Percentiles rank a stretch among this genome's conserved stretches.
These are phyloP conservation scores for Ancistrus triradiatus DNA, from an alignment of 2,113 vertebrate genomes.

Conservation along the genomic window DNA sequence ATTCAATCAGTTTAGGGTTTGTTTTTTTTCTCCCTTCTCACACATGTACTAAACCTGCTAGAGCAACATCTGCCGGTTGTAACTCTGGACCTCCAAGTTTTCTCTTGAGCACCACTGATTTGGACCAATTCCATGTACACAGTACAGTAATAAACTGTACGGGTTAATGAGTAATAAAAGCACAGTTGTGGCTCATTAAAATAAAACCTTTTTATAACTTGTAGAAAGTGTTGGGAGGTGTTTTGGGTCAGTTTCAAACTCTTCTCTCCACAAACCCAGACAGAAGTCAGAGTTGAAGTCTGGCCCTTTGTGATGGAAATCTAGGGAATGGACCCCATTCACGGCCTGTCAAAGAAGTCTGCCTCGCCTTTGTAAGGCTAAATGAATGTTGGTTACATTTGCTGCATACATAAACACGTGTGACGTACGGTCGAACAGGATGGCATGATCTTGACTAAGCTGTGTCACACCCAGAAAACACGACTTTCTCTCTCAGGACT, in stretches of 20 bases:
- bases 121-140: background rate
- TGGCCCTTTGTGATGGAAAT: slow-evolving; percentile 76
- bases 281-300: slow-evolving; percentile 69
- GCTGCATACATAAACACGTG: slow-evolving; percentile 38
- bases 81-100: background rate
- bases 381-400: slow-evolving; percentile 55
- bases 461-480: no score
- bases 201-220: background rate
- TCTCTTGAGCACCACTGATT: background rate
- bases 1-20: background rate
- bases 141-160: background rate
- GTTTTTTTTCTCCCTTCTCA: background rate
- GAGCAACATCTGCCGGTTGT: background rate
- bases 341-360: slow-evolving; percentile 53
- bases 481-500: no score
- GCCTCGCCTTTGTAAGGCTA: slow-evolving; percentile 40
- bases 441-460: no score
- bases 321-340: slow-evolving; percentile 61
- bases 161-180: slow-evolving; percentile 5
- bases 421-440: slow-evolving; percentile 4
- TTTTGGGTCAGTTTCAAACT: slow-evolving; percentile 51
- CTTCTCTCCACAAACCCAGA: slow-evolving; percentile 64
- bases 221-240: slow-evolving; percentile 13
- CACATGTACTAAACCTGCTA: background rate
- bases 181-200: background rate